These are phyloP conservation scores for Remorina albescens DNA, from an alignment of 2,797 vertebrate species.

Conservation along the genomic window DNA sequence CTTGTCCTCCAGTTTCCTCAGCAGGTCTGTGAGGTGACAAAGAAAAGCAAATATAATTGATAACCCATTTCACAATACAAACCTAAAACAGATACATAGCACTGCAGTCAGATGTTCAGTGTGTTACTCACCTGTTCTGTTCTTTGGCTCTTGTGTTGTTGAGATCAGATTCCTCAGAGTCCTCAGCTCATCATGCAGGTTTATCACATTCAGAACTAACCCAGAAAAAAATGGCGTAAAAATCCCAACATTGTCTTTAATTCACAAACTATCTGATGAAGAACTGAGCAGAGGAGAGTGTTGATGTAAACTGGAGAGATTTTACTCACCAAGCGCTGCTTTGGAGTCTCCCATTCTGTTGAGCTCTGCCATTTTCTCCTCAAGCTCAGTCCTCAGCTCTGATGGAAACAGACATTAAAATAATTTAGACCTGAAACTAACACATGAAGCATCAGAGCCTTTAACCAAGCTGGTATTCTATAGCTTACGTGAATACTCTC, in stretches of 20 bases:
- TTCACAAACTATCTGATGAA: not conserved
- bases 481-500: slow-evolving; percentile 38
- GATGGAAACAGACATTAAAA: slow-evolving; percentile 12
- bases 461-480: not conserved
- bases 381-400: slow-evolving; percentile 53
- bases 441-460: not conserved
- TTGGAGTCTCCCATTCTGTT: slow-evolving; percentile 16
- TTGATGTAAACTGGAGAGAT: not conserved
- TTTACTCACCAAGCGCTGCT: slow-evolving; percentile 52
- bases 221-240: slow-evolving; percentile 22
- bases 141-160: slow-evolving; percentile 1
- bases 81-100: not conserved
- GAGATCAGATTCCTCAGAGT: slow-evolving; percentile 30
- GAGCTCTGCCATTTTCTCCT: slow-evolving; percentile 51
- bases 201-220: slow-evolving; percentile 54
- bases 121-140: slow-evolving; percentile 32
- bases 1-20: slow-evolving; percentile 42
- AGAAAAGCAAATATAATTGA: not conserved
- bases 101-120: not conserved
- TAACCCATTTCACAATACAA: not conserved
- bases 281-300: not conserved
- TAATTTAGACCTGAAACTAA: not conserved
- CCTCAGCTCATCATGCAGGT: slow-evolving; percentile 44
- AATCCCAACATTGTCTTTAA: not conserved
- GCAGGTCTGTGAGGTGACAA: slow-evolving; percentile 48